These are phyloP conservation scores for Stichopus horrens DNA, from an alignment of 53 echinoderm and acorn worm species.

Conservation along the genomic window DNA sequence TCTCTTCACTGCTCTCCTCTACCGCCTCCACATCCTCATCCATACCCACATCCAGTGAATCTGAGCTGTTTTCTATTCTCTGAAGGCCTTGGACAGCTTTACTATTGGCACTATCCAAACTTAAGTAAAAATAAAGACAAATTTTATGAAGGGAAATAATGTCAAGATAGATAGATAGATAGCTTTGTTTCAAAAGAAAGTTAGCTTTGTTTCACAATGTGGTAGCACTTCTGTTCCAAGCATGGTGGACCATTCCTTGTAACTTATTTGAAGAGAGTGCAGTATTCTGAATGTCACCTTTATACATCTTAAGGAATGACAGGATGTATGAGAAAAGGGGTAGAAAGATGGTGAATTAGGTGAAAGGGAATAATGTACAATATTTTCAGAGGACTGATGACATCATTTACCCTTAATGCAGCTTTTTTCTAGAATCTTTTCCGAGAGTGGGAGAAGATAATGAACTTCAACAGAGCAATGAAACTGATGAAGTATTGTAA, in stretches of 20 bases:
- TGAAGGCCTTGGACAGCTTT: slow-evolving; percentile 92
- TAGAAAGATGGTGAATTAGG: too few relatives aligned
- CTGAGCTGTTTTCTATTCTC: slow-evolving; percentile 85
- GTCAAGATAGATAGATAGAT: not conserved
- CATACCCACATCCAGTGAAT: slow-evolving; percentile 69
- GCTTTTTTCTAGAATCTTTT: too few relatives aligned
- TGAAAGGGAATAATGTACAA: too few relatives aligned
- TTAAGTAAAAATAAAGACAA: not conserved
- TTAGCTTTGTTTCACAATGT: not conserved
- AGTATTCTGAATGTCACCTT: too few relatives aligned
- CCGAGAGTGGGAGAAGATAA: too few relatives aligned
- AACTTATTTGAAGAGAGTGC: too few relatives aligned
- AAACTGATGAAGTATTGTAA: too few relatives aligned
- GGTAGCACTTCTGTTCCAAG: not conserved
- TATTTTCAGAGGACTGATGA: too few relatives aligned
- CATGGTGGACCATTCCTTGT: not conserved
- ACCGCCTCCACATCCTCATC: slow-evolving; percentile 93
- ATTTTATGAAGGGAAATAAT: not conserved
- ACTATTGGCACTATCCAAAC: slow-evolving; percentile 88
- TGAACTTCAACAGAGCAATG: too few relatives aligned
- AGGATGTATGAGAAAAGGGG: too few relatives aligned
- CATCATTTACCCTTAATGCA: too few relatives aligned
- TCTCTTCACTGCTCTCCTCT: slow-evolving; percentile 96
- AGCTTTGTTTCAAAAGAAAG: not conserved
- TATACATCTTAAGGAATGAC: too few relatives aligned